A percentile compares a stretch with the other conserved stretches of the same genome.
These are phyloP conservation scores for Venustoraphidia nigricollis DNA, from an alignment of 2,888 invertebrate species.

Conservation along the genomic window DNA sequence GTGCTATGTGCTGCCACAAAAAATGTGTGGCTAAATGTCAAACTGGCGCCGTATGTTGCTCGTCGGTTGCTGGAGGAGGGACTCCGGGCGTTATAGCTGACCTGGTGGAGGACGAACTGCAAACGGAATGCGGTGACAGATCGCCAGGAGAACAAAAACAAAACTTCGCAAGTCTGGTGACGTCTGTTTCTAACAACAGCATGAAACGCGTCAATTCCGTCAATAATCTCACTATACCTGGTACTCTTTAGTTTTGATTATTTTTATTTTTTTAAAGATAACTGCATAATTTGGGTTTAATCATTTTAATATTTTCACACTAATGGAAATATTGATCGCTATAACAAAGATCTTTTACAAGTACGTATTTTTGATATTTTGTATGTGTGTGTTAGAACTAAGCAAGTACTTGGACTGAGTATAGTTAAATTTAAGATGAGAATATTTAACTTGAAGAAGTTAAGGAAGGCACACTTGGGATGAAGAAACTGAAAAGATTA, in stretches of 20 bases:
- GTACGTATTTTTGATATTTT: too few species aligned
- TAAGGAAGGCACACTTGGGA: too few species aligned
- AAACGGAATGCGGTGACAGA: slow-evolving; percentile 3
- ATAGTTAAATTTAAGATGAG: too few species aligned
- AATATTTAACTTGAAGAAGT: too few species aligned
- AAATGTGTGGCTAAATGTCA: slow-evolving; percentile 86
- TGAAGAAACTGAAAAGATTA: too few species aligned
- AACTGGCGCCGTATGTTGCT: slow-evolving; percentile 46
- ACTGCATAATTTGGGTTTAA: background rate
- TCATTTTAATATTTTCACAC: background rate
- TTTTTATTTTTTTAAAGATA: background rate
- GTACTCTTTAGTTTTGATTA: slow-evolving; percentile 19
- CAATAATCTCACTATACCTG: slow-evolving; percentile 50
- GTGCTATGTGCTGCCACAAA: slow-evolving; percentile 87
- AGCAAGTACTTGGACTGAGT: too few species aligned
- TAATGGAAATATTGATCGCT: background rate
- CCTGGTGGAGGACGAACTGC: slow-evolving; percentile 6
- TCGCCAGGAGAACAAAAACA: slow-evolving; percentile 18
- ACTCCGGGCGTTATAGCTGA: slow-evolving; percentile 9
- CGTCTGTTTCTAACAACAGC: slow-evolving; percentile 27
- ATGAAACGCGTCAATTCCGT: slow-evolving; percentile 57
- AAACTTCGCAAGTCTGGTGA: slow-evolving; percentile 28
- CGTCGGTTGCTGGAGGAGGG: slow-evolving; percentile 20
- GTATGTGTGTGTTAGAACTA: too few species aligned
- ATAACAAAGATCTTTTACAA: too few species aligned